Conservation (phyloP, 2,113 vertebrate genomes). For the Lonchura striata region DNA sequence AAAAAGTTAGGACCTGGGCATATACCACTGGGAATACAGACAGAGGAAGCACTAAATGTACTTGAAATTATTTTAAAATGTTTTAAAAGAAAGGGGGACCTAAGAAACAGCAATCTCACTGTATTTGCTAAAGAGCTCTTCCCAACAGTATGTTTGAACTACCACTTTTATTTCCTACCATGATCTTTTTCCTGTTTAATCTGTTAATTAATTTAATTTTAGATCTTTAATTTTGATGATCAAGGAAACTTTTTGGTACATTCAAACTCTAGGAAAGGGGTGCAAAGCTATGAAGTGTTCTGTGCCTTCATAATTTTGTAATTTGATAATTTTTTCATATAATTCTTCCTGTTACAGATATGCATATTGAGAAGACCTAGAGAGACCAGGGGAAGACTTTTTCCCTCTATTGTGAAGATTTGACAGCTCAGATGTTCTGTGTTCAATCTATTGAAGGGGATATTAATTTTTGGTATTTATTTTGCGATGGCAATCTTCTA, state of each 20-base stretch:
- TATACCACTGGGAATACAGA: not conserved
- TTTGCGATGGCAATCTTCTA: not conserved
- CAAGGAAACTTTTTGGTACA: not conserved
- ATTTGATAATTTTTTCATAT: not conserved
- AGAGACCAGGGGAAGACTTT: not conserved
- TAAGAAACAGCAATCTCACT: not conserved
- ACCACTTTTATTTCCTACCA: not conserved
- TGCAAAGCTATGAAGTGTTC: not conserved
- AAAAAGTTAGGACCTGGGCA: not conserved
- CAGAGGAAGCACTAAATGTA: not conserved
- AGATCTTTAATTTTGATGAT: not conserved
- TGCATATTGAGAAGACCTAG: slow-evolving; percentile 19
- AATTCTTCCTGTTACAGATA: slow-evolving; percentile 30
- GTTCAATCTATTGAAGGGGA: not conserved
- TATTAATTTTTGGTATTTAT: not conserved
- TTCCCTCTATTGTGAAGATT: not conserved
- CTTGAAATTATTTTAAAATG: not conserved
- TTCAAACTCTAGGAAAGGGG: not conserved
- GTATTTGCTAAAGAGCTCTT: not conserved
- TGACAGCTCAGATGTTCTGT: not conserved
- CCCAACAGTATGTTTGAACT: not conserved
- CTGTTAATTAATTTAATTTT: not conserved
- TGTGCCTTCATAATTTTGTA: not conserved
- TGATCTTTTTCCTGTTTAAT: not conserved
- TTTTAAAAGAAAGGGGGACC: not conserved